These are phyloP conservation scores for Phalanger gymnotis DNA, from an alignment of 2,797 vertebrate species.

Conservation along the genomic window DNA sequence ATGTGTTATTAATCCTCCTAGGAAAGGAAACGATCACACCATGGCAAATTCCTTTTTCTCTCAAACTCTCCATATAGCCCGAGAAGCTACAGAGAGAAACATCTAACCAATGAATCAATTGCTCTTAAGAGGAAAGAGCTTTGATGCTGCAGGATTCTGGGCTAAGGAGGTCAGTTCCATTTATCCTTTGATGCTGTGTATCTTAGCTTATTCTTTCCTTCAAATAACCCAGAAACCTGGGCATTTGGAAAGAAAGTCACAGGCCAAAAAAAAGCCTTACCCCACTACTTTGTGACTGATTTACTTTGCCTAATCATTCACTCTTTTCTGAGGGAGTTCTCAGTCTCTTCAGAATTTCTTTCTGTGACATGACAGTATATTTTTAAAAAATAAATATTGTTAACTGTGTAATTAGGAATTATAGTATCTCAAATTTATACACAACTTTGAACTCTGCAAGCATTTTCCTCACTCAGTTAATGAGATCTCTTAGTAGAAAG, in stretches of 20 bases:
- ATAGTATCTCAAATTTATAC: background rate
- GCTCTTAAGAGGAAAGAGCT: background rate
- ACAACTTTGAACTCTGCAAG: background rate
- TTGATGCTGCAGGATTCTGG: background rate
- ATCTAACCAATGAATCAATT: background rate
- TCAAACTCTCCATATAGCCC: background rate
- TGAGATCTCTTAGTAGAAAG: background rate
- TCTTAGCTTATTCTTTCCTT: background rate
- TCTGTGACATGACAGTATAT: background rate
- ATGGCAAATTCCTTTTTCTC: background rate
- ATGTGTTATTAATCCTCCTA: background rate
- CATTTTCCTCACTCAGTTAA: background rate
- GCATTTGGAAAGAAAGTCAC: background rate
- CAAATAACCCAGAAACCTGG: background rate
- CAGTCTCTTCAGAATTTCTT: background rate
- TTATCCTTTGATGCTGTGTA: background rate
- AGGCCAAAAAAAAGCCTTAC: background rate
- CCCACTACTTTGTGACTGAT: background rate
- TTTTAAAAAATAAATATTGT: background rate
- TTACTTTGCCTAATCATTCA: background rate
- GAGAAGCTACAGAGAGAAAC: background rate
- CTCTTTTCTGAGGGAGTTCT: background rate
- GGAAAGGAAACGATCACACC: background rate
- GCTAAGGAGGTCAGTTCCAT: background rate
- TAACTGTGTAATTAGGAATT: background rate